phyloP scores from a whole-genome alignment of 2,113 vertebrate species.

The Stomatorhinus ivindoensis region DNA sequence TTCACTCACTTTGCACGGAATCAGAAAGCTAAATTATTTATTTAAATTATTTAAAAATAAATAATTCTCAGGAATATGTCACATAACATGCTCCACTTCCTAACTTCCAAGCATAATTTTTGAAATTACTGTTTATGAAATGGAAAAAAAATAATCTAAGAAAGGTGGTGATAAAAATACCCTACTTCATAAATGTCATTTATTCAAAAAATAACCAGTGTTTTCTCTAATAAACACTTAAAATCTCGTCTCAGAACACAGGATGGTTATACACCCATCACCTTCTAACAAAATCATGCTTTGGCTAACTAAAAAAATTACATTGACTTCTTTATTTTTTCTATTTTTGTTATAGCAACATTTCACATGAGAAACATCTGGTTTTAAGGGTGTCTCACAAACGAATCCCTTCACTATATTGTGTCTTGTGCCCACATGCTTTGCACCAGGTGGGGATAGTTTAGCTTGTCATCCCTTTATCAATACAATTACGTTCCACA shows the following conservation, averaged over 20 bases:
- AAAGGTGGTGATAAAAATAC: not conserved
- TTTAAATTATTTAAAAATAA: not conserved
- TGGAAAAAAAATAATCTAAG: not conserved
- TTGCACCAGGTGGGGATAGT: conserved; percentile 13
- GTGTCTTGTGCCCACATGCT: not conserved
- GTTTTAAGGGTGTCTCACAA: conserved; percentile 24
- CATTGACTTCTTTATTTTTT: not conserved
- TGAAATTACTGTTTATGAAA: not conserved
- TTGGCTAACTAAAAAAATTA: not conserved
- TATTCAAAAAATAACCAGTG: not conserved
- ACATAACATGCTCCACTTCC: not conserved
- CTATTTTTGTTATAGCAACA: not conserved
- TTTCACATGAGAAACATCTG: conserved; percentile 37
- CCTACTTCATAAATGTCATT: not conserved
- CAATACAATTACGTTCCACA: not conserved
- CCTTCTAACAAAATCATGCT: not conserved
- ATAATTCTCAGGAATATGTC: not conserved
- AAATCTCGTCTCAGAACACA: not conserved
- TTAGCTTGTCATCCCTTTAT: not conserved
- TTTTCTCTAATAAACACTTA: not conserved
- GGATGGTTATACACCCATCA: not conserved
- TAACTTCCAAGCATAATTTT: not conserved
- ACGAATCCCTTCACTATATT: conserved; percentile 19
- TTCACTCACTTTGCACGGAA: not conserved
- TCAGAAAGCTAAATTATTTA: not conserved